Evolutionary conservation across 2,797 vertebrate species (phyloP).

Genomic region (Malurus splendens): DNA sequence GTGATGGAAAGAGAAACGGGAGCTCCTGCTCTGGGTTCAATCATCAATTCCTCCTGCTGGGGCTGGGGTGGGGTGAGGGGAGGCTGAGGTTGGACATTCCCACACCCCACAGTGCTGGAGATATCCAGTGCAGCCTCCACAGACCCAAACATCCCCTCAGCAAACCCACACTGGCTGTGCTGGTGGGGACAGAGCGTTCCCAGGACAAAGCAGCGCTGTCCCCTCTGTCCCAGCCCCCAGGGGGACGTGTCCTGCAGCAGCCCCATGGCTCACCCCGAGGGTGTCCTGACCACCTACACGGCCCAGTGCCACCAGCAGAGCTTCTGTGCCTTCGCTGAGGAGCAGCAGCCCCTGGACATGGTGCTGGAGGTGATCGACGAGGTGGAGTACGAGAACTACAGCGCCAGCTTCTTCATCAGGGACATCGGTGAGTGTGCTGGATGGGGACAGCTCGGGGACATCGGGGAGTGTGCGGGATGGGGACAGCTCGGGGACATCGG

Average conservation of each 20-base stretch:
- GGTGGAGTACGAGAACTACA: slow-evolving; percentile 70
- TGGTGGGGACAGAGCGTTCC: neutral
- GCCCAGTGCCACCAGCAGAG: slow-evolving; percentile 55
- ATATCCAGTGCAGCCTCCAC: too few relatives aligned
- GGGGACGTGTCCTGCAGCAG: slow-evolving; percentile 54
- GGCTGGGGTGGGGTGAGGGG: too few relatives aligned
- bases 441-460: too few relatives aligned
- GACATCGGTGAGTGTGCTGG: slow-evolving; percentile 70
- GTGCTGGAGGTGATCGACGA: slow-evolving; percentile 47
- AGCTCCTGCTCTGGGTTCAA: neutral
- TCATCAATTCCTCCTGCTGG: neutral
- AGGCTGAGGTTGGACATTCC: neutral
- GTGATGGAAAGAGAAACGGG: neutral
- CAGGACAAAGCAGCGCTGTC: neutral
- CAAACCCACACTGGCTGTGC: neutral
- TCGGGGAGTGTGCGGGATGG: too few relatives aligned
- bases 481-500: too few relatives aligned
- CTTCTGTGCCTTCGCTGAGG: slow-evolving; percentile 67
- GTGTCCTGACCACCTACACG: neutral
- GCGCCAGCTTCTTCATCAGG: slow-evolving; percentile 69
- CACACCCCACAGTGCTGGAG: neutral
- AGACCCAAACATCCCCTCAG: neutral
- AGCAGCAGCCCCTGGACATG: slow-evolving; percentile 49
- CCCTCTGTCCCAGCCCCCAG: slow-evolving; percentile 50
- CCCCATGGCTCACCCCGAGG: neutral